Evolutionary conservation across 2,888 invertebrate species (phyloP).

Genomic region (Drosophila acutilabella): DNA sequence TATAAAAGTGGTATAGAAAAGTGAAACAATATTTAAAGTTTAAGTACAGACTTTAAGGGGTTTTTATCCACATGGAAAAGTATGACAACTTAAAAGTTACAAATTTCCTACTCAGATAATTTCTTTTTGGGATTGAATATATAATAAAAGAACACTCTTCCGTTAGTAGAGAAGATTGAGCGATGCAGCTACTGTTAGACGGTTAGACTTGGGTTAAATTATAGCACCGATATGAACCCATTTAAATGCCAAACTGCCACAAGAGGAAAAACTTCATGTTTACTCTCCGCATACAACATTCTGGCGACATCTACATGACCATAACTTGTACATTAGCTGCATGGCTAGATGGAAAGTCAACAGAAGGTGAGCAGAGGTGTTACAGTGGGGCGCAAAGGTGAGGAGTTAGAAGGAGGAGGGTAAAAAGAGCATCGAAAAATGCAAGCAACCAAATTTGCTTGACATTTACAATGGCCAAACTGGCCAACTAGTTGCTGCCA

Average conservation of each 20-base stretch:
- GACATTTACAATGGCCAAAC: constrained; percentile 78
- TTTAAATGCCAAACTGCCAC: constrained; percentile 61
- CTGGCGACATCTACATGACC: constrained; percentile 61
- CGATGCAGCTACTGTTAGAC: constrained; percentile 32
- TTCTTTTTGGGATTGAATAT: too few species aligned
- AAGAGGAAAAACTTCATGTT: constrained; percentile 42
- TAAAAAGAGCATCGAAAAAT: constrained; percentile 46
- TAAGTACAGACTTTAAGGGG: too few species aligned
- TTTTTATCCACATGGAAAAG: too few species aligned
- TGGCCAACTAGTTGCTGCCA: constrained; percentile 54
- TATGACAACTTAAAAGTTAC: too few species aligned
- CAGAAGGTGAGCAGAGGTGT: neutral
- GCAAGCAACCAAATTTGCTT: constrained; percentile 74
- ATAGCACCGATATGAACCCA: constrained; percentile 57
- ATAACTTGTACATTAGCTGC: constrained; percentile 47
- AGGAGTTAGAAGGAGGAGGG: neutral
- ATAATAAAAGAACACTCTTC: constrained; percentile 8
- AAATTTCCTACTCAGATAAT: too few species aligned
- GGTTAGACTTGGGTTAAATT: constrained; percentile 20
- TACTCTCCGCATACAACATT: constrained; percentile 51
- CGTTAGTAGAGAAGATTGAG: constrained; percentile 36
- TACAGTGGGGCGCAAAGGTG: neutral
- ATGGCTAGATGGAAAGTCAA: constrained; percentile 1
- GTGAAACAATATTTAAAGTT: too few species aligned
- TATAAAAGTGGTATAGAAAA: too few species aligned